phyloP scores from a whole-genome alignment of 2,797 vertebrate species.

The Petrocephalus sullivani region DNA sequence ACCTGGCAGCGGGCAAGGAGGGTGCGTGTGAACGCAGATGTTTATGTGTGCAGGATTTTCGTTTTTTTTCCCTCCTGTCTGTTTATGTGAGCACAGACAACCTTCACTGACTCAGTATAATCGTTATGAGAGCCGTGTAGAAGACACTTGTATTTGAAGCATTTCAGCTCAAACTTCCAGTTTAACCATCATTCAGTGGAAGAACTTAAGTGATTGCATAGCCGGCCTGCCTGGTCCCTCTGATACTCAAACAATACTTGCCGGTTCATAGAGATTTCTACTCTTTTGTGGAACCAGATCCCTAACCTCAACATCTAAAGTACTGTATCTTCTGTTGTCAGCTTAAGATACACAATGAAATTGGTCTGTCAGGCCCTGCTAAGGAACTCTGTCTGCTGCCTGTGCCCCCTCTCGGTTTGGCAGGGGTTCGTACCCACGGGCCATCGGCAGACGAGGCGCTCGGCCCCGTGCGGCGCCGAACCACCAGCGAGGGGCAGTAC shows the following conservation, averaged over 20 bases:
- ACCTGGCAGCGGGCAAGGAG: neutral
- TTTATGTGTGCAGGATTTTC: conserved; percentile 3
- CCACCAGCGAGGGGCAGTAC: conserved; percentile 74
- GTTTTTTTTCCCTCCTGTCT: conserved; percentile 21
- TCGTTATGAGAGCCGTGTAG: neutral
- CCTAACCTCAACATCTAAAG: too few relatives aligned
- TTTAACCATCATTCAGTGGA: neutral
- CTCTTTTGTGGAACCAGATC: too few relatives aligned
- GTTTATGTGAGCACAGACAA: neutral
- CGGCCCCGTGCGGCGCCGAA: conserved; percentile 56
- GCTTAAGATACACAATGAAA: too few relatives aligned
- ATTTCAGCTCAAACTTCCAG: neutral
- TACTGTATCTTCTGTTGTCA: too few relatives aligned
- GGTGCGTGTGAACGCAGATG: neutral
- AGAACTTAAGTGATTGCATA: neutral
- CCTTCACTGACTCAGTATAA: neutral
- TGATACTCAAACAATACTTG: neutral
- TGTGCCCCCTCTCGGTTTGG: conserved; percentile 20
- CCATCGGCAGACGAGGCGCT: conserved; percentile 61
- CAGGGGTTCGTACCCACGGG: conserved; percentile 77
- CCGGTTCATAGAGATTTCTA: neutral
- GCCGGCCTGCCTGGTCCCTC: neutral
- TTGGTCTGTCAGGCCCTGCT: neutral
- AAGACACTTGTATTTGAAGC: neutral
- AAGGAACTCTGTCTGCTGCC: neutral